Evolutionary conservation across 2,113 vertebrate species (phyloP).

Genomic region (Otus sunia): DNA sequence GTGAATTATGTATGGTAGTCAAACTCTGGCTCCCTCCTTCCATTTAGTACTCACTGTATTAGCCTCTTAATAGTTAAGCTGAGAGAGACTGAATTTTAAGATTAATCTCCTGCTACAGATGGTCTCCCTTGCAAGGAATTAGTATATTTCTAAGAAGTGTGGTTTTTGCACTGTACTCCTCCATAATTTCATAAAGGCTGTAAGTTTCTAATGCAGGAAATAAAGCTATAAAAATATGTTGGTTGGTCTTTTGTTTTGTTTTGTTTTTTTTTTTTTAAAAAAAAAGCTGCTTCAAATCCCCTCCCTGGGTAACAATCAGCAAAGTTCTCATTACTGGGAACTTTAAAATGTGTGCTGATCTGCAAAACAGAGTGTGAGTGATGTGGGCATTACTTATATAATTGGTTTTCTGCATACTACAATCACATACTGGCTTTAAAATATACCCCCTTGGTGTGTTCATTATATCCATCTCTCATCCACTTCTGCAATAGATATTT

Average conservation of each 20-base stretch:
- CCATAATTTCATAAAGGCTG: neutral
- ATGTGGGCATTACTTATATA: slow-evolving; percentile 47
- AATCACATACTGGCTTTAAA: slow-evolving; percentile 59
- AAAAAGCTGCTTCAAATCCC: neutral
- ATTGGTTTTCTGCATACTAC: slow-evolving; percentile 47
- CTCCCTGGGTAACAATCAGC: slow-evolving; percentile 35
- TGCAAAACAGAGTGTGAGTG: slow-evolving; percentile 47
- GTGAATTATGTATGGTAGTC: neutral
- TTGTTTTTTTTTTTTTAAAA: too few relatives aligned
- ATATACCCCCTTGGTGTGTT: slow-evolving; percentile 37
- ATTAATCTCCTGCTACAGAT: neutral
- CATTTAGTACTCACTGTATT: neutral
- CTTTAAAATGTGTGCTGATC: slow-evolving; percentile 54
- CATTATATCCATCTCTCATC: slow-evolving; percentile 41
- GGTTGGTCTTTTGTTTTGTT: neutral
- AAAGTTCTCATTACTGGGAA: slow-evolving; percentile 56
- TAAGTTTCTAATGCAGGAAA: neutral
- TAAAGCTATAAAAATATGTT: neutral
- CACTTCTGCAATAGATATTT: slow-evolving; percentile 50
- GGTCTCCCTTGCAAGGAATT: neutral
- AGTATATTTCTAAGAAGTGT: neutral
- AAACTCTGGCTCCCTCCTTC: neutral
- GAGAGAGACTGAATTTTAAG: neutral
- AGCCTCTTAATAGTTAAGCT: neutral
- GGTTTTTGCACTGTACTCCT: neutral